Evolutionary conservation across 23 tunicate species (phyloP).

Genomic region (Phallusia fumigata): DNA sequence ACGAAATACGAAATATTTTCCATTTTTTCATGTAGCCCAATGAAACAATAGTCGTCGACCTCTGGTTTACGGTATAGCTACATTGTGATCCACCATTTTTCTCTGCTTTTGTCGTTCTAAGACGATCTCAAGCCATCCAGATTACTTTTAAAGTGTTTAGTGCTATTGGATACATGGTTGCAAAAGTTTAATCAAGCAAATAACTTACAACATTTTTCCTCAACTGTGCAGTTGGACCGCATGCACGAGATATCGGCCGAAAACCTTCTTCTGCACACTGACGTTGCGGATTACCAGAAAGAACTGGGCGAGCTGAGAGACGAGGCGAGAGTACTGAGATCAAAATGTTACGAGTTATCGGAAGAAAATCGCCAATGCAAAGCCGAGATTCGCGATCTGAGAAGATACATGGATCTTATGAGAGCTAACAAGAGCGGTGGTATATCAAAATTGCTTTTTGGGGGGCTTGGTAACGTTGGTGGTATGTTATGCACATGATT

Average conservation of each 20-base stretch:
- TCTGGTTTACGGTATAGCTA: no score
- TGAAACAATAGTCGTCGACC: no score
- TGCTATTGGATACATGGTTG: no score
- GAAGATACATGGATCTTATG: slow-evolving; percentile 69
- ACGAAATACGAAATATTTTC: no score
- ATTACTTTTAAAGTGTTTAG: no score
- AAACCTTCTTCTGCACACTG: slow-evolving; percentile 84
- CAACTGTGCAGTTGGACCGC: slow-evolving; percentile 56
- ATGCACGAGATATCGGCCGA: slow-evolving; percentile 90
- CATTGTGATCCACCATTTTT: no score
- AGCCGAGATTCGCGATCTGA: slow-evolving; percentile 74
- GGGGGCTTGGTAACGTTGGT: no score
- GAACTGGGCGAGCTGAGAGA: slow-evolving; percentile 67
- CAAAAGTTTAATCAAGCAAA: no score
- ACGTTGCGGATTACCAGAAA: slow-evolving; percentile 85
- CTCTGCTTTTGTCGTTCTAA: no score
- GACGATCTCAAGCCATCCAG: no score
- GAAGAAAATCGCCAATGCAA: slow-evolving; percentile 79
- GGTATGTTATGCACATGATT: no score
- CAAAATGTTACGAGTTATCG: slow-evolving; percentile 59
- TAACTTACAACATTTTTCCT: background rate
- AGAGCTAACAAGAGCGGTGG: slow-evolving; percentile 67
- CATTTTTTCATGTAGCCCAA: no score
- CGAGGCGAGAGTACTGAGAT: slow-evolving; percentile 69
- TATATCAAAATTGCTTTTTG: background rate